Percentiles rank a stretch among this genome's conserved stretches.
Evolutionary conservation across 2,113 vertebrate species (phyloP).

Genomic region (Lampris megalopsis): DNA sequence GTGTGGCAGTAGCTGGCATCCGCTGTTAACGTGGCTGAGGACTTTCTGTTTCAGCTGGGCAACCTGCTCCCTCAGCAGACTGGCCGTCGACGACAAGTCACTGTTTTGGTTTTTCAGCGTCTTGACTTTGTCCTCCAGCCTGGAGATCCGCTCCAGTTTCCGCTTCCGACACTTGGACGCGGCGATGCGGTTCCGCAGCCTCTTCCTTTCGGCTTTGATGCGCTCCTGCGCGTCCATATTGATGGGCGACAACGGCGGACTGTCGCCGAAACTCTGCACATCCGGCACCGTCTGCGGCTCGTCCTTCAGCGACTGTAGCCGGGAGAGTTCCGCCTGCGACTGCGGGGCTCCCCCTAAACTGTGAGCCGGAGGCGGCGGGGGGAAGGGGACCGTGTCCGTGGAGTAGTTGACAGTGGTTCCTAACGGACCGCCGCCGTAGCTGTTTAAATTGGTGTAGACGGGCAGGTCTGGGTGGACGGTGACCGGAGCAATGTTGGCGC

Average conservation of each 20-base stretch:
- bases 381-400: slow-evolving; percentile 85
- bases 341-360: slow-evolving; percentile 56
- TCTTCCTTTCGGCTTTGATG: slow-evolving; percentile 94
- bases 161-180: slow-evolving; percentile 96
- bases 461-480: slow-evolving; percentile 82
- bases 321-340: slow-evolving; percentile 73
- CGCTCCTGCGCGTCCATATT: slow-evolving; percentile 95
- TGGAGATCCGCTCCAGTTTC: slow-evolving; percentile 95
- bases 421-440: slow-evolving; percentile 74
- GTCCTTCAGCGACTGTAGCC: slow-evolving; percentile 85
- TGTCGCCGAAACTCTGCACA: slow-evolving; percentile 92
- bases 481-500: slow-evolving; percentile 70
- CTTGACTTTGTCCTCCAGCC: slow-evolving; percentile 97
- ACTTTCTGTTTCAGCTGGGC: slow-evolving; percentile 96
- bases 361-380: slow-evolving; percentile 81
- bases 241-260: slow-evolving; percentile 92
- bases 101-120: slow-evolving; percentile 93
- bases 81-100: slow-evolving; percentile 93
- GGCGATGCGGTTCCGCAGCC: slow-evolving; percentile 94
- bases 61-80: slow-evolving; percentile 92
- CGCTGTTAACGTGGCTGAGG: slow-evolving; percentile 95
- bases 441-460: slow-evolving; percentile 86
- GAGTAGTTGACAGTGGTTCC: slow-evolving; percentile 86
- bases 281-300: slow-evolving; percentile 97
- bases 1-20: slow-evolving; percentile 85